Conservation (phyloP, 1,140 invertebrate species). For the Drosophila busckii region DNA sequence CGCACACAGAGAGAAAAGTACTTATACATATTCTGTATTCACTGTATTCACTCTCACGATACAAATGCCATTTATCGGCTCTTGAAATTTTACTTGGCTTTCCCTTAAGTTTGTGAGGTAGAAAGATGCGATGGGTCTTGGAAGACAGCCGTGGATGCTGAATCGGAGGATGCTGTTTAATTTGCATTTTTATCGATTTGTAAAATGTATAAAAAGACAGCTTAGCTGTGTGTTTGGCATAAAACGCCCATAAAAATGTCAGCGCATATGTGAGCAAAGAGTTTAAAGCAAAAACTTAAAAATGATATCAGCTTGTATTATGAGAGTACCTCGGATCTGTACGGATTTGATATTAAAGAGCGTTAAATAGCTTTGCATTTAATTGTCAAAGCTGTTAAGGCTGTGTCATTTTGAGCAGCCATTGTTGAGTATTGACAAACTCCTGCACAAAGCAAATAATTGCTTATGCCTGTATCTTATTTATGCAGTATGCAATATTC, state of each 20-base stretch:
- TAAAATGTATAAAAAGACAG: constrained; percentile 51
- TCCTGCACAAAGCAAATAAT: constrained; percentile 53
- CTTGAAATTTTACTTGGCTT: constrained; percentile 51
- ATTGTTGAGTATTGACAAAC: constrained; percentile 63
- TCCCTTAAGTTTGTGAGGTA: constrained; percentile 47
- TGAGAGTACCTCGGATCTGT: too few species aligned
- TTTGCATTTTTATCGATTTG: constrained; percentile 75
- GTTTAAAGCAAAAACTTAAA: neutral
- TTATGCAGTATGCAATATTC: constrained; percentile 54
- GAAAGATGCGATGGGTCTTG: too few species aligned
- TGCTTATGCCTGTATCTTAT: constrained; percentile 60
- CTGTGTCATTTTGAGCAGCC: constrained; percentile 13
- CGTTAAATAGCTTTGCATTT: too few species aligned
- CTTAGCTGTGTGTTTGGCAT: constrained; percentile 66
- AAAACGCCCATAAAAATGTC: constrained; percentile 71
- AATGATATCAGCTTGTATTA: too few species aligned
- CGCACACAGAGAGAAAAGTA: too few species aligned
- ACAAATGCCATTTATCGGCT: constrained; percentile 69
- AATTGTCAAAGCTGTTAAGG: too few species aligned
- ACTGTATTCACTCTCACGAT: constrained; percentile 22
- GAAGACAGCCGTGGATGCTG: too few species aligned
- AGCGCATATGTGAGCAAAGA: constrained; percentile 51
- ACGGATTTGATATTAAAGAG: too few species aligned
- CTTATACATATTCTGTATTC: constrained; percentile 24
- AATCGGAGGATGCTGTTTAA: constrained; percentile 67